phyloP scores from a whole-genome alignment of 2,797 vertebrate genomes.

The Caiman crocodilus region DNA sequence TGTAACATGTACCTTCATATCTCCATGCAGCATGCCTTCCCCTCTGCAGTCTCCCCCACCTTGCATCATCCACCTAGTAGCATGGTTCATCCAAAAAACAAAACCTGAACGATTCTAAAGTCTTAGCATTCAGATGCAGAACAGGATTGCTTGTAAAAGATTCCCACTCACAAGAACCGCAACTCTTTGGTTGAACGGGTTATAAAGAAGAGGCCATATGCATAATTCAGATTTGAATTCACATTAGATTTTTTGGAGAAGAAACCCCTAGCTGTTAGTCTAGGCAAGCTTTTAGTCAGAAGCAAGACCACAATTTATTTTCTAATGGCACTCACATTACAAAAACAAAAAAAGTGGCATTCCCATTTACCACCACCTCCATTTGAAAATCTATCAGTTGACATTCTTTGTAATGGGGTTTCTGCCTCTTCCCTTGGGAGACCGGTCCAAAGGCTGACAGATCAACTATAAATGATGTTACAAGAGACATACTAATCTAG shows the following conservation, averaged over 20 bases:
- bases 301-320: background rate
- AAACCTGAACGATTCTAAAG: background rate
- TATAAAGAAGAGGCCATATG: background rate
- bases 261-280: background rate
- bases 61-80: background rate
- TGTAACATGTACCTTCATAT: too few species aligned
- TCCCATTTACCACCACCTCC: background rate
- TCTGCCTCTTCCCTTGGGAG: background rate
- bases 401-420: background rate
- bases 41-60: background rate
- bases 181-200: background rate
- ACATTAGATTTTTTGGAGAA: background rate
- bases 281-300: background rate
- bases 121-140: background rate
- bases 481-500: background rate
- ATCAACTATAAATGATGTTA: background rate
- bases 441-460: accelerated
- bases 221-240: accelerated
- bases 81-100: background rate
- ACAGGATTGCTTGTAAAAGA: background rate
- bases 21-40: background rate
- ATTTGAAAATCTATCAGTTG: background rate
- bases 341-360: background rate
- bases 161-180: background rate
- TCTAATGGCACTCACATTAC: background rate